Evolutionary conservation across 2,113 vertebrate species (phyloP).

Genomic region (Conger conger): DNA sequence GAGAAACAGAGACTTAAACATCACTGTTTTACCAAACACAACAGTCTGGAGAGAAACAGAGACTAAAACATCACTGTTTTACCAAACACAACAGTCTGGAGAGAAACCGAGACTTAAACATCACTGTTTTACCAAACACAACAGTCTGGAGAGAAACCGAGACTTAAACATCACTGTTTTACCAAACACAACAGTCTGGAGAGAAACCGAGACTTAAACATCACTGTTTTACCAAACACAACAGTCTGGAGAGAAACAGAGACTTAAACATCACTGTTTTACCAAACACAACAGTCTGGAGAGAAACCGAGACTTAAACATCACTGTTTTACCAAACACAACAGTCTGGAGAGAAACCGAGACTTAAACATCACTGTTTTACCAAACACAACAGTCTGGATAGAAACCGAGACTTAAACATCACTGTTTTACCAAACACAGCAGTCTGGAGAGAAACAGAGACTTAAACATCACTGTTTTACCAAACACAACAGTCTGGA

Average conservation of each 20-base stretch:
- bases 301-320: not conserved
- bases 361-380: too few relatives aligned
- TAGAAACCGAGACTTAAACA: not conserved
- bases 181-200: too few relatives aligned
- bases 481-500: too few relatives aligned
- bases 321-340: not conserved
- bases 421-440: constrained; percentile 75
- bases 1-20: too few relatives aligned
- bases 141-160: too few relatives aligned
- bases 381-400: constrained; percentile 71
- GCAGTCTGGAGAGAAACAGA: constrained; percentile 68
- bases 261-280: constrained; percentile 68
- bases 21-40: not conserved
- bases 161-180: too few relatives aligned
- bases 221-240: too few relatives aligned
- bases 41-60: too few relatives aligned
- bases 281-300: constrained; percentile 88
- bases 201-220: too few relatives aligned
- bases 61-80: too few relatives aligned
- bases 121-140: not conserved
- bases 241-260: too few relatives aligned
- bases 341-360: too few relatives aligned
- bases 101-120: not conserved
- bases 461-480: not conserved
- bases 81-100: constrained; percentile 89